A percentile compares a stretch with the other conserved stretches of the same genome.
Evolutionary conservation across 2,113 vertebrate species (phyloP).

Genomic region (Sinocyclocheilus anshuiensis): DNA sequence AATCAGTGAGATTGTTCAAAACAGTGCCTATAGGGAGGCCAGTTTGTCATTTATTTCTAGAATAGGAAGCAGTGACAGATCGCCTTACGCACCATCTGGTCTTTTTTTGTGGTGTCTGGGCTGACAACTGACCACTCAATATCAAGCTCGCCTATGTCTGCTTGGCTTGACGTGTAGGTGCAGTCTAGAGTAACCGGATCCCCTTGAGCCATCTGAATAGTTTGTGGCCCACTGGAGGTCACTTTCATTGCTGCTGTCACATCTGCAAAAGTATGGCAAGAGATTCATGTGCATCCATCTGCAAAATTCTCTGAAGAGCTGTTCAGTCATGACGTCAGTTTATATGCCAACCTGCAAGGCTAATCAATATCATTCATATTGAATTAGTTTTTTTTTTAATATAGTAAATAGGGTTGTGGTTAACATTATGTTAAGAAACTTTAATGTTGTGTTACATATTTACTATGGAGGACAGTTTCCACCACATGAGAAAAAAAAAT

Average conservation of each 20-base stretch:
- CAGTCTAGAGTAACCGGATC: conserved; percentile 80
- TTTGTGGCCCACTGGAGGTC: conserved; percentile 68
- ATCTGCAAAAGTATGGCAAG: conserved; percentile 35
- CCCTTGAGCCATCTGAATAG: conserved; percentile 79
- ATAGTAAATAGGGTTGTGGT: background rate
- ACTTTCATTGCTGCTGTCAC: conserved; percentile 62
- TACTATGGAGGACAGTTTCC: background rate
- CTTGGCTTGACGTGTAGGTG: conserved; percentile 74
- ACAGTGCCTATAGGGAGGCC: background rate
- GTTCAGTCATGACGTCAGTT: background rate
- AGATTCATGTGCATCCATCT: background rate
- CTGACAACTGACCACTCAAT: conserved; percentile 87
- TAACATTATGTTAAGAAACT: background rate
- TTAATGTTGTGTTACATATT: background rate
- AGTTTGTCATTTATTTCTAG: background rate
- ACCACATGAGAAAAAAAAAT: background rate
- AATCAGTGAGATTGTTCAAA: background rate
- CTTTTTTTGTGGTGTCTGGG: conserved; percentile 76
- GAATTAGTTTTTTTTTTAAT: background rate
- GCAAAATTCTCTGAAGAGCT: background rate
- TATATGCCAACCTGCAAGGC: background rate
- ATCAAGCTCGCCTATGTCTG: conserved; percentile 80
- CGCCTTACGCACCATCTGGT: conserved; percentile 69
- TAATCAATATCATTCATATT: background rate
- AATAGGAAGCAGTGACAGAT: background rate